A percentile compares a stretch with the other conserved stretches of the same genome.
Evolutionary conservation across 1,140 invertebrate genomes (phyloP).

Genomic region (Neodiprion virginianus): DNA sequence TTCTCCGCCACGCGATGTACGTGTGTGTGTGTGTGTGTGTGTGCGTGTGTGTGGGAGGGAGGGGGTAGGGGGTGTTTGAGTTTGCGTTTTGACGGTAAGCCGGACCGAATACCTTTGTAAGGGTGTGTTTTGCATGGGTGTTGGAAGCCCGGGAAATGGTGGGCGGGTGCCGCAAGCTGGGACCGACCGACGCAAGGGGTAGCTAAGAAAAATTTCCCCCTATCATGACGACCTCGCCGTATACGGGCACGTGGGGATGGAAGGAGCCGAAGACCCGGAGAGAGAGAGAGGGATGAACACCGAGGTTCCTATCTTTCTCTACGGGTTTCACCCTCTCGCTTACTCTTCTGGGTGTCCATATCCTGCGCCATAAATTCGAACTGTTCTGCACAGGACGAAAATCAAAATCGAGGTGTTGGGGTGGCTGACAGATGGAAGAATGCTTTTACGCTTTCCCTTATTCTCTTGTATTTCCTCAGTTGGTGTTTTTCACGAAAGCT

Average conservation of each 20-base stretch:
- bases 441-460: too few species aligned
- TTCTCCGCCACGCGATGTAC: neutral
- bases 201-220: conserved; percentile 34
- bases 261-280: neutral
- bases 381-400: too few species aligned
- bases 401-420: too few species aligned
- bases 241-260: conserved; percentile 16
- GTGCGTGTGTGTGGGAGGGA: neutral
- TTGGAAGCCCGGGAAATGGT: conserved; percentile 16
- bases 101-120: neutral
- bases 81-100: neutral
- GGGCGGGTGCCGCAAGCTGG: conserved; percentile 22
- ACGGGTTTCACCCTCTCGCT: neutral
- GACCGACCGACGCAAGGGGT: conserved; percentile 16
- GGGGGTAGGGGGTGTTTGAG: neutral
- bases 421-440: too few species aligned
- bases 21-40: conserved; percentile 27
- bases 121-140: neutral
- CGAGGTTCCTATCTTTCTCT: neutral
- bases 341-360: neutral
- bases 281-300: neutral
- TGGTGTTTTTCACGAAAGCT: too few species aligned
- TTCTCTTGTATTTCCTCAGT: too few species aligned
- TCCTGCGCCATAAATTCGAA: neutral
- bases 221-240: conserved; percentile 2